Percentiles rank a stretch among this genome's conserved stretches.
Conservation (phyloP, 2,888 invertebrate species). For the Anoplius nigerrimus region DNA sequence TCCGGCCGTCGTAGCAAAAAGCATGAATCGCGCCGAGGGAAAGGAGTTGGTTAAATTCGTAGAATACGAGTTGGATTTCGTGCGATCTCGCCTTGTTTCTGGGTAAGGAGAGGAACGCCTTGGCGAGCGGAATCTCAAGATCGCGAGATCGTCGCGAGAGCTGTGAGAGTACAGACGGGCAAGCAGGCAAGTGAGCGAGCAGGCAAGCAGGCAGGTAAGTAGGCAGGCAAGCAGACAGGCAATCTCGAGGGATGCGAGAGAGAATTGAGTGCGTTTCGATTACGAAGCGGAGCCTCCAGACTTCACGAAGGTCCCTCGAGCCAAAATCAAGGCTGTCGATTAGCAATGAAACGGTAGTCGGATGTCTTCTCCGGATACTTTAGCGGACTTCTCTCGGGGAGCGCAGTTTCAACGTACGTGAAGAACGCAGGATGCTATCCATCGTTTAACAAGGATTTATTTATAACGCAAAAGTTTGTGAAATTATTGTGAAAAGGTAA, state of each 20-base stretch:
- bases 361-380: slow-evolving; percentile 23
- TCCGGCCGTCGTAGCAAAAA: slow-evolving; percentile 8
- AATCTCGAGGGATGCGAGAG: neutral
- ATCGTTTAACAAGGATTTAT: too few species aligned
- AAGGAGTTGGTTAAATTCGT: slow-evolving; percentile 34
- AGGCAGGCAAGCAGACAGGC: neutral
- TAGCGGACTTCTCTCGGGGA: neutral
- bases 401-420: too few species aligned
- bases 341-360: slow-evolving; percentile 39
- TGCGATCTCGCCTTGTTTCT: slow-evolving; percentile 35
- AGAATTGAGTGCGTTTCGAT: neutral
- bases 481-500: too few species aligned
- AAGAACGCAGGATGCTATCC: too few species aligned
- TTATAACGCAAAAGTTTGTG: too few species aligned
- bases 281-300: slow-evolving; percentile 17
- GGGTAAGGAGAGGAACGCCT: slow-evolving; percentile 34
- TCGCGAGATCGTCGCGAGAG: slow-evolving; percentile 17
- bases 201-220: neutral
- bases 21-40: neutral
- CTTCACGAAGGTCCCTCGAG: slow-evolving; percentile 49
- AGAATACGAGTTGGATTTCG: slow-evolving; percentile 42
- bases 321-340: slow-evolving; percentile 58
- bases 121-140: slow-evolving; percentile 50
- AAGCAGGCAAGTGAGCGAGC: neutral
- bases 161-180: neutral